These are phyloP conservation scores for Nycticryphes semicollaris DNA, from an alignment of 2,113 vertebrate genomes.

Conservation along the genomic window DNA sequence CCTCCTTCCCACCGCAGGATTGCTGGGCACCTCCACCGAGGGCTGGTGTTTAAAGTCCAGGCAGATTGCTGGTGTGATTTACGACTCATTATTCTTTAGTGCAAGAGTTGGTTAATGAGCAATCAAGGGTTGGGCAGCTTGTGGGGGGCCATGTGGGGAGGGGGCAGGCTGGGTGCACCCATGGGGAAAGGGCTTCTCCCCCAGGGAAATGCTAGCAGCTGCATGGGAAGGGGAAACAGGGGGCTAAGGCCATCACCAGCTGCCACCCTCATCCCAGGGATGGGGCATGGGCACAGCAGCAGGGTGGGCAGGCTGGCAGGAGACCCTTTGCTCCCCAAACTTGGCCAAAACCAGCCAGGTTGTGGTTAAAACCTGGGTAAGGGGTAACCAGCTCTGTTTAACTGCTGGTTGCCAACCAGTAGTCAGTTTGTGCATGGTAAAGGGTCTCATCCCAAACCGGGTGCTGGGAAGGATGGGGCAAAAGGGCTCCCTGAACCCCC, in stretches of 20 bases:
- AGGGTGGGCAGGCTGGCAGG: neutral
- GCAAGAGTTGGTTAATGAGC: slow-evolving; percentile 55
- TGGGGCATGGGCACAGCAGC: neutral
- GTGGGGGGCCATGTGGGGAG: neutral
- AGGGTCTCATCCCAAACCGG: too few species aligned
- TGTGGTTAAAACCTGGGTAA: neutral
- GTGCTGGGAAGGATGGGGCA: rapidly evolving
- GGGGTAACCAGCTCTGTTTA: neutral
- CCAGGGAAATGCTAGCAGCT: rapidly evolving
- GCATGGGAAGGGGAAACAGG: neutral
- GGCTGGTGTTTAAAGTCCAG: slow-evolving; percentile 20
- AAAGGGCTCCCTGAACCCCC: neutral
- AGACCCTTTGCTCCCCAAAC: neutral
- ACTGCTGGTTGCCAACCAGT: neutral
- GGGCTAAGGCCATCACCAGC: neutral
- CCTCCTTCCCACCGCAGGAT: neutral
- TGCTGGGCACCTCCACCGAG: neutral
- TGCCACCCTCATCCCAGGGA: neutral
- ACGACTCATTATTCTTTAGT: slow-evolving; percentile 10
- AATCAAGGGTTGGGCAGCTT: slow-evolving; percentile 21
- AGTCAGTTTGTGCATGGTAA: rapidly evolving
- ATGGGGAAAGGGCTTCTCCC: neutral
- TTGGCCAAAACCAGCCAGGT: neutral
- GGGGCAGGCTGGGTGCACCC: neutral
- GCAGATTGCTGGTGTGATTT: neutral